Base-by-base conservation (phyloP, 2,113 vertebrate species). In the Erythrolamprus reginae region DNA sequence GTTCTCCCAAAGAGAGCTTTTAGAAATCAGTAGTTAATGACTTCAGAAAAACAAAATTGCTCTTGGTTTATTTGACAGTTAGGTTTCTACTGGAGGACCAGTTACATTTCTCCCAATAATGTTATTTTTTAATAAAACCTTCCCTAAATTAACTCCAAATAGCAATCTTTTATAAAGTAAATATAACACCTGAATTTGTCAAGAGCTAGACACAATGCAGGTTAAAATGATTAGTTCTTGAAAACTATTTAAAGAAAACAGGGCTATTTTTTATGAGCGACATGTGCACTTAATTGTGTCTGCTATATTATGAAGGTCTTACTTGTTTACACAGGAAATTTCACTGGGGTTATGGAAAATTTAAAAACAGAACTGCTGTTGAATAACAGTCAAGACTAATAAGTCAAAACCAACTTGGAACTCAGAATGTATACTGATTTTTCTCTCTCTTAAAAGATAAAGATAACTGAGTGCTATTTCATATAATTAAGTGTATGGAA, bases 1-100 rank as follows among this genome's bases (percentile, higher is more conserved):
- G 10, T 23, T 15, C 28, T 17, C 50, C 2, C 10, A 21, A 10
- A 89, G n/a, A 24, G 33, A 23, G n/a, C 51, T 33, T 61, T 89
- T 89, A 82, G 28, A 89, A 55, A 42, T 56, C 8, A 89, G 5
- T 53, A 82, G 13, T 26, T 15, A 24, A 51, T 55, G 7, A 55
- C 17, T 82, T 55, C 38, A 89, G 23, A 89, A 53, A 50, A 84
- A 51, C 3, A 51, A 51, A 3, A 3, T 3, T 24, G 88, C 47
- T 91, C 91, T 84, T 24, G 93, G 91, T 92, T 23, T 42, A 38
- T 84, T 26, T 84, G 70, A 77, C 3, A 38, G 33, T 19, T 38
- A 65, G 26, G 2, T 77, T 48, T 5, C 47, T 33, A 19, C 48
- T 50, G n/a, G 17, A 88, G n/a, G 65, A 33, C 24, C 10, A 82